Percentiles rank a stretch among this genome's conserved stretches.
Evolutionary conservation across 2,888 invertebrate genomes (phyloP).

Genomic region (Epistrophella euchroma): DNA sequence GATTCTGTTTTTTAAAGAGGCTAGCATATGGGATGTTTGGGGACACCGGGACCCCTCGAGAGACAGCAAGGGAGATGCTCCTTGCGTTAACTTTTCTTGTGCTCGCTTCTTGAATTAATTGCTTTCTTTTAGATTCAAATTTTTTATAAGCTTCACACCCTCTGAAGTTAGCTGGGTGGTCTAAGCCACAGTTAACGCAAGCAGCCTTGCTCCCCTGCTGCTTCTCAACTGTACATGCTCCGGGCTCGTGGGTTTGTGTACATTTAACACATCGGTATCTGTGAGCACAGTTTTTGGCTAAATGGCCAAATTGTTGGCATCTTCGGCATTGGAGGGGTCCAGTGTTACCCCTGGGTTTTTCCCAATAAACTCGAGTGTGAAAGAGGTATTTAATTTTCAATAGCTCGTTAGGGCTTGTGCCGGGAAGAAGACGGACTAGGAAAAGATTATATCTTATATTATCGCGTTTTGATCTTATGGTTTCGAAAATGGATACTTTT

Average conservation of each 20-base stretch:
- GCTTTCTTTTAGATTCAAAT: no score
- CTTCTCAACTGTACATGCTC: not conserved
- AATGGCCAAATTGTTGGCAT: conserved; percentile 3
- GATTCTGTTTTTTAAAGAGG: no score
- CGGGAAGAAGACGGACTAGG: no score
- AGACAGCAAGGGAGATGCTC: no score
- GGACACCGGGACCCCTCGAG: no score
- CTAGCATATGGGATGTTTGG: no score
- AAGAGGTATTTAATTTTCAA: not conserved
- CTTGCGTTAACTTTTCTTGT: no score
- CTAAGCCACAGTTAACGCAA: not conserved
- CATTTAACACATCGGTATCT: no score
- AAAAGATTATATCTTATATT: not conserved
- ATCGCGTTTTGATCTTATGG: not conserved
- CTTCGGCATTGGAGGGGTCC: not conserved
- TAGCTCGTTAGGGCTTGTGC: not conserved
- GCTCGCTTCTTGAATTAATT: no score
- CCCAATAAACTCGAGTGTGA: not conserved
- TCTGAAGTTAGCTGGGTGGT: no score
- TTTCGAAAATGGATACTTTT: not conserved
- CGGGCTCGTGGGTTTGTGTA: no score
- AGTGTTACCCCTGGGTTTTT: conserved; percentile 8
- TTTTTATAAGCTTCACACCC: no score
- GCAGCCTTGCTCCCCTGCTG: not conserved
- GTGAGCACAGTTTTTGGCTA: not conserved